phyloP scores from a whole-genome alignment of 1,140 invertebrate species.

The Trichoplusia ni region DNA sequence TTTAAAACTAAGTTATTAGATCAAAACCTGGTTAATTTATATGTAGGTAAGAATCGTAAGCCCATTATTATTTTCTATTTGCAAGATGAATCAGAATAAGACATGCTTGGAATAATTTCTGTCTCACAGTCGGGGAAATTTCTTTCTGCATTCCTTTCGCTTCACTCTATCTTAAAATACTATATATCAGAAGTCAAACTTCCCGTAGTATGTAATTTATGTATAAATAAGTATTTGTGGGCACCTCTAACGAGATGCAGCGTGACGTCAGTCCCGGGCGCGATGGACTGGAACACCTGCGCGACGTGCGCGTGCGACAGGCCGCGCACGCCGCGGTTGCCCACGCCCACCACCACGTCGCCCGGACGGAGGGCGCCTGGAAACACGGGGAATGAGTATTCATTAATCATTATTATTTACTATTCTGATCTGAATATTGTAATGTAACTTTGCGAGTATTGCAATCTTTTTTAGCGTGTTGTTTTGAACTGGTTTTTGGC shows the following conservation, averaged over 20 bases:
- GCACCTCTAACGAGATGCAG: constrained; percentile 95
- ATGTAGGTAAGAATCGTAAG: too few species aligned
- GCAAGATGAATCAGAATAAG: not conserved
- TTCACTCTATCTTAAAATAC: too few species aligned
- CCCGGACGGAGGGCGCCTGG: constrained; percentile 85
- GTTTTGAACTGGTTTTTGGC: too few species aligned
- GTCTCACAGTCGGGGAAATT: not conserved
- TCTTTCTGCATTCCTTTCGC: too few species aligned
- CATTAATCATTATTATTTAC: not conserved
- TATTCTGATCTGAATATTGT: too few species aligned
- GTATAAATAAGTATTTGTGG: not conserved
- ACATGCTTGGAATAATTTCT: not conserved
- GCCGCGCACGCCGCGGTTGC: constrained; percentile 95
- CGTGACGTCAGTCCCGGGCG: constrained; percentile 93
- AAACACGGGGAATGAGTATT: not conserved
- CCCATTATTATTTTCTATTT: too few species aligned
- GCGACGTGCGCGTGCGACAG: constrained; percentile 97
- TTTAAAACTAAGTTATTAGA: too few species aligned
- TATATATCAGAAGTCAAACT: too few species aligned
- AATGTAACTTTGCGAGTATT: too few species aligned
- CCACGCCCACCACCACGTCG: constrained; percentile 97
- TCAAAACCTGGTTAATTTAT: too few species aligned
- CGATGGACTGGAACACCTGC: constrained; percentile 97
- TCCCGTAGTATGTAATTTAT: too few species aligned
- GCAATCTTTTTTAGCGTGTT: too few species aligned